These are phyloP conservation scores for Morinoia aosen DNA, from an alignment of 2,888 invertebrate genomes.

Conservation along the genomic window DNA sequence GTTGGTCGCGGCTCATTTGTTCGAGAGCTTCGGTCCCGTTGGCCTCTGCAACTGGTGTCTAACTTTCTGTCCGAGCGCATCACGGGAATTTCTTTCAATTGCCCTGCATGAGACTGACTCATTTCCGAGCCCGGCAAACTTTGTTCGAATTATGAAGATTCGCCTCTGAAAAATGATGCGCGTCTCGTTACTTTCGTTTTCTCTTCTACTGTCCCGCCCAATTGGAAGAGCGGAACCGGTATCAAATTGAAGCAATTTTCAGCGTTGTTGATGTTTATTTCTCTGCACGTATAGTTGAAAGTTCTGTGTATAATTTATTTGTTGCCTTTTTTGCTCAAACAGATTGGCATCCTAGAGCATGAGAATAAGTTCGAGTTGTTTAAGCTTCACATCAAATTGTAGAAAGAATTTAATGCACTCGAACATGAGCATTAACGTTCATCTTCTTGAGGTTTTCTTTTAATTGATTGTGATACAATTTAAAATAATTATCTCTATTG, in stretches of 20 bases:
- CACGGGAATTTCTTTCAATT: constrained; percentile 1
- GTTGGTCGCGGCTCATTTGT: constrained; percentile 19
- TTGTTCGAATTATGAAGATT: background rate
- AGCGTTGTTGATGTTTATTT: background rate
- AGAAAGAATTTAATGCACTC: background rate
- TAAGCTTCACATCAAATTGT: background rate
- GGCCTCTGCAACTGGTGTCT: background rate
- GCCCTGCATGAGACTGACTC: background rate
- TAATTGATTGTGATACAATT: background rate
- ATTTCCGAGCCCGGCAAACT: constrained; percentile 18
- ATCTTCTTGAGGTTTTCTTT: background rate
- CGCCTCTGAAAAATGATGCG: background rate
- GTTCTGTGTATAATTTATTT: background rate
- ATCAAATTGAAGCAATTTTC: background rate
- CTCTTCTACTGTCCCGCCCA: too few species aligned
- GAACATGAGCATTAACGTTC: background rate
- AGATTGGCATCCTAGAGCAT: background rate
- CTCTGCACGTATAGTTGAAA: background rate
- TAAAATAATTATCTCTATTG: background rate
- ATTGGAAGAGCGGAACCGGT: background rate
- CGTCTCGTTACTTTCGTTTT: background rate
- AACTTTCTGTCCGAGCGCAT: background rate
- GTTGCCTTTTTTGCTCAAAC: background rate
- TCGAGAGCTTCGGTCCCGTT: background rate
- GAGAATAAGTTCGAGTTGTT: background rate